Evolutionary conservation across 2,113 vertebrate species (phyloP).

Genomic region (Ammodytes marinus): DNA sequence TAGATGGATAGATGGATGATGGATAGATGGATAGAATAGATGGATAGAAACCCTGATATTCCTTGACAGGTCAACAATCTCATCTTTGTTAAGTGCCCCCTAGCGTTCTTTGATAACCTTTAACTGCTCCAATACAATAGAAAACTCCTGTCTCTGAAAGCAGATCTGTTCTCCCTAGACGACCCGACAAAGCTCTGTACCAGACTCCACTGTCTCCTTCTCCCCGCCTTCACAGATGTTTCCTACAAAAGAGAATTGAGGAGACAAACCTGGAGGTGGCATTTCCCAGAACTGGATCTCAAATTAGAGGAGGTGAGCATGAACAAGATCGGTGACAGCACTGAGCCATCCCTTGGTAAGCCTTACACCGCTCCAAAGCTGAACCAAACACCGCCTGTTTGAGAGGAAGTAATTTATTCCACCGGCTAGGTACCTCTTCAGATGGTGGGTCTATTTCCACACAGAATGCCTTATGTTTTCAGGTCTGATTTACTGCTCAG

Average conservation of each 20-base stretch:
- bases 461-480: background rate
- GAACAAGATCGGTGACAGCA: constrained; percentile 43
- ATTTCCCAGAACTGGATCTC: constrained; percentile 34
- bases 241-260: constrained; percentile 20
- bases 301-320: constrained; percentile 47
- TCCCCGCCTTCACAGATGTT: constrained; percentile 32
- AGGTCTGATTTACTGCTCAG: background rate
- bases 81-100: background rate
- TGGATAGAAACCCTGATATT: background rate
- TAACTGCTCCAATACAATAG: background rate
- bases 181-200: background rate
- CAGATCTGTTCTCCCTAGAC: constrained; percentile 19
- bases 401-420: constrained; percentile 33
- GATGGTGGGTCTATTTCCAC: background rate
- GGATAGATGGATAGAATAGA: no score
- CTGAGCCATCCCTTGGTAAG: constrained; percentile 20
- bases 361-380: constrained; percentile 19
- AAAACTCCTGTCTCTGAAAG: constrained; percentile 4
- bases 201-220: constrained; percentile 13
- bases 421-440: background rate
- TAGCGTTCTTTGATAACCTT: background rate
- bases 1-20: no score
- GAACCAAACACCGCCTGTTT: constrained; percentile 17
- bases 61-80: background rate
- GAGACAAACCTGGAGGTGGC: constrained; percentile 20